A percentile compares a stretch with the other conserved stretches of the same genome.
phyloP scores from a whole-genome alignment of 2,888 invertebrate species.

The Cataglyphis altisquamis region DNA sequence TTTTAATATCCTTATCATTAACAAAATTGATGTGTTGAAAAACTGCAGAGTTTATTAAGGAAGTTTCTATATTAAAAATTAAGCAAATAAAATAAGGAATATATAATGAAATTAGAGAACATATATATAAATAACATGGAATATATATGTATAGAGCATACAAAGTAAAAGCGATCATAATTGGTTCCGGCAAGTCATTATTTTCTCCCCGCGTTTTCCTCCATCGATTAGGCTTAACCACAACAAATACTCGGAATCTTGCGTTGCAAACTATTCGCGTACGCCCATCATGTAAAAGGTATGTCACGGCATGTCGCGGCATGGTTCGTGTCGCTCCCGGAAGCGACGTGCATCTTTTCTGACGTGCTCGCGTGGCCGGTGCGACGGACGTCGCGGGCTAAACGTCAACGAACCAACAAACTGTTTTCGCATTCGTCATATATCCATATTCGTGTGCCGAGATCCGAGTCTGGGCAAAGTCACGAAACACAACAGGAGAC shows the following conservation, averaged over 20 bases:
- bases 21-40: background rate
- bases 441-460: conserved; percentile 33
- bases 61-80: background rate
- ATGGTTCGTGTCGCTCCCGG: conserved; percentile 46
- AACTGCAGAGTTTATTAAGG: background rate
- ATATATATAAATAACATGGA: conserved; percentile 21
- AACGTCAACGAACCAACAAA: conserved; percentile 43
- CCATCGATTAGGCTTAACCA: conserved; percentile 32
- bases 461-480: conserved; percentile 47
- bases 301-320: conserved; percentile 46
- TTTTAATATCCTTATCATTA: background rate
- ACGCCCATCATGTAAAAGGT: conserved; percentile 31
- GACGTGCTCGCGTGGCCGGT: conserved; percentile 56
- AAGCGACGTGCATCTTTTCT: conserved; percentile 50
- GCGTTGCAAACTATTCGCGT: conserved; percentile 34
- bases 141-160: background rate
- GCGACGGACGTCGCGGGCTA: conserved; percentile 37
- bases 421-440: conserved; percentile 52
- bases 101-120: background rate
- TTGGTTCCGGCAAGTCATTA: conserved; percentile 36
- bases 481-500: conserved; percentile 43
- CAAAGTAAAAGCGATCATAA: conserved; percentile 19
- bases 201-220: conserved; percentile 23
- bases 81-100: background rate
- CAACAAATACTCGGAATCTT: conserved; percentile 48